phyloP scores from a whole-genome alignment of 2,113 vertebrate species.

The Apaloderma vittatum region DNA sequence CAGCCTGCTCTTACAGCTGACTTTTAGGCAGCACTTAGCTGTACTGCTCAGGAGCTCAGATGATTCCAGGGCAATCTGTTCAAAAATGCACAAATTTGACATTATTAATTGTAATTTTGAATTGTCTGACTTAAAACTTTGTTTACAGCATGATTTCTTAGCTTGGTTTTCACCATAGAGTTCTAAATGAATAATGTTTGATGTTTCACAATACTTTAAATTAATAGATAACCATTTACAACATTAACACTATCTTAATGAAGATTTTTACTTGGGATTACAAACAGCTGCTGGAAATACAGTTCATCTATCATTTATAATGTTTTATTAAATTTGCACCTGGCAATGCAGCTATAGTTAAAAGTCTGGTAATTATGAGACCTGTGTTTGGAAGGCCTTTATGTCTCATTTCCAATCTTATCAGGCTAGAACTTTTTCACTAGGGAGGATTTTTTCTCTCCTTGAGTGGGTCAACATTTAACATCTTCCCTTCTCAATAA shows the following conservation, averaged over 20 bases:
- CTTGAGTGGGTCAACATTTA: not conserved
- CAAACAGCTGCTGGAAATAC: constrained; percentile 80
- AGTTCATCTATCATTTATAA: constrained; percentile 80
- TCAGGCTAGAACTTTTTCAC: constrained; percentile 49
- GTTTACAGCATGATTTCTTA: not conserved
- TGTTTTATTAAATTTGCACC: constrained; percentile 84
- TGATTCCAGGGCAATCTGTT: not conserved
- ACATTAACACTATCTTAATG: constrained; percentile 62
- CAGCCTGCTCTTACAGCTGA: not conserved
- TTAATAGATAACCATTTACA: constrained; percentile 73
- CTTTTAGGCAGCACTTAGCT: not conserved
- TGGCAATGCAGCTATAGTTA: constrained; percentile 76
- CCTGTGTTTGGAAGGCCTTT: constrained; percentile 59
- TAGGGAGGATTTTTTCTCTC: constrained; percentile 19
- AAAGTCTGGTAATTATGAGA: constrained; percentile 75
- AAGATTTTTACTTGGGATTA: constrained; percentile 73
- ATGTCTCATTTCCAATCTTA: constrained; percentile 66
- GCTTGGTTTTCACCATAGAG: not conserved
- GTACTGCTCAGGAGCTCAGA: not conserved
- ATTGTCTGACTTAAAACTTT: not conserved
- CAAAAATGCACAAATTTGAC: not conserved
- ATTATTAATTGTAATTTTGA: not conserved
- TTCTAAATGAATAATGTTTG: constrained; percentile 47
- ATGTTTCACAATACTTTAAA: constrained; percentile 58
- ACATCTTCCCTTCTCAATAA: not conserved